Evolutionary conservation across 1,140 invertebrate species (phyloP).

Genomic region (Heliothis virescens): DNA sequence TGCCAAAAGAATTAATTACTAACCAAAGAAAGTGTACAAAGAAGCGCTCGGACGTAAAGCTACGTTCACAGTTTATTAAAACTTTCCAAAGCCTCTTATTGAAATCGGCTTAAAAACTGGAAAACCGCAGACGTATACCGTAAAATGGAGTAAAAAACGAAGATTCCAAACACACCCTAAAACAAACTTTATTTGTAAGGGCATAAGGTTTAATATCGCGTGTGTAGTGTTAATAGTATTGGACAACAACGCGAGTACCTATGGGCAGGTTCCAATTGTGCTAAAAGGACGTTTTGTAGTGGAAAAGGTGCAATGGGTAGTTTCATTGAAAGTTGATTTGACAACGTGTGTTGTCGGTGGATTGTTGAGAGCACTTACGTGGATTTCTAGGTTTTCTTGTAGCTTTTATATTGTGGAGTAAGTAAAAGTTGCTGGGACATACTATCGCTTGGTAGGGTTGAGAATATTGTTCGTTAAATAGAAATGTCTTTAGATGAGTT

Average conservation of each 20-base stretch:
- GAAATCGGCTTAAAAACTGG: slow-evolving; percentile 54
- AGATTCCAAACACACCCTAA: background rate
- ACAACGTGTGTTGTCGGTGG: slow-evolving; percentile 5
- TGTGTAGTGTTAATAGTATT: slow-evolving; percentile 33
- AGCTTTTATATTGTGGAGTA: background rate
- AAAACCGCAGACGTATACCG: slow-evolving; percentile 44
- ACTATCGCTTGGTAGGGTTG: too few relatives aligned
- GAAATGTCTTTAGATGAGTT: too few relatives aligned
- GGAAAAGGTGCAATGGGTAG: slow-evolving; percentile 23
- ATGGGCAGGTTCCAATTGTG: slow-evolving; percentile 29
- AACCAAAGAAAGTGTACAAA: slow-evolving; percentile 30
- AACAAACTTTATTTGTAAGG: background rate
- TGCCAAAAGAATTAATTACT: slow-evolving; percentile 14
- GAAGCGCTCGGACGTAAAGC: slow-evolving; percentile 26
- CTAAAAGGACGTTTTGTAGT: slow-evolving; percentile 45
- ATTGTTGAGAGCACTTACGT: slow-evolving; percentile 26
- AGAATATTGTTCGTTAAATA: too few relatives aligned
- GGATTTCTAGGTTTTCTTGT: slow-evolving; percentile 9
- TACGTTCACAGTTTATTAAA: slow-evolving; percentile 54
- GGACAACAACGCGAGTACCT: slow-evolving; percentile 15
- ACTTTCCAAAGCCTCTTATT: slow-evolving; percentile 55
- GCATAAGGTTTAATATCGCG: background rate
- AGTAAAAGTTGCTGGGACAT: background rate
- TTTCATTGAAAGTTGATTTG: slow-evolving; percentile 27
- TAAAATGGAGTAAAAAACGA: slow-evolving; percentile 37